phyloP scores from a whole-genome alignment of 2,797 vertebrate species.

The Pygocentrus nattereri region DNA sequence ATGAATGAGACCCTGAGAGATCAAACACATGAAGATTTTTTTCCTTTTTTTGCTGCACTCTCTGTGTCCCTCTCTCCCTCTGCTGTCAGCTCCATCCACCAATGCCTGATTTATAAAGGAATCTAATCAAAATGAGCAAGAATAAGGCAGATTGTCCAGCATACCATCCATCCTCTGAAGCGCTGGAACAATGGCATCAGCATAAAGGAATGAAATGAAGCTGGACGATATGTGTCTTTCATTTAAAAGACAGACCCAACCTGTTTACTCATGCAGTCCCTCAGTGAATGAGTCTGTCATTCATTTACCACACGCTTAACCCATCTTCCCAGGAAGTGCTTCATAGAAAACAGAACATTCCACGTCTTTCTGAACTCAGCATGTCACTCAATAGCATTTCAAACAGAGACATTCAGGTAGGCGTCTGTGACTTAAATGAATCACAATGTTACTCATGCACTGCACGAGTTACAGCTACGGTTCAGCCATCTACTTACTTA shows the following conservation, averaged over 20 bases:
- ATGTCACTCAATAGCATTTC: too few species aligned
- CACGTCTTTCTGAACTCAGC: too few species aligned
- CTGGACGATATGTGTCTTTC: not conserved
- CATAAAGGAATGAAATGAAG: slow-evolving; percentile 10
- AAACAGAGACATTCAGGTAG: too few species aligned
- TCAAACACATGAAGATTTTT: slow-evolving; percentile 28
- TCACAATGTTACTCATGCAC: too few species aligned
- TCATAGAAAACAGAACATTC: too few species aligned
- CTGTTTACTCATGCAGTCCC: not conserved
- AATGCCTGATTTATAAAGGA: slow-evolving; percentile 26
- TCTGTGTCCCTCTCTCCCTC: not conserved
- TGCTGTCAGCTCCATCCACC: not conserved
- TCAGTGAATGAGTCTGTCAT: slow-evolving; percentile 6
- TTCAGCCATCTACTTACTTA: too few species aligned
- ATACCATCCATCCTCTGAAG: not conserved
- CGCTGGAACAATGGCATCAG: not conserved
- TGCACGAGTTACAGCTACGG: too few species aligned
- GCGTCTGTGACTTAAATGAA: too few species aligned
- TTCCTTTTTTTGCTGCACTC: not conserved
- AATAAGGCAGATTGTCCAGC: slow-evolving; percentile 2
- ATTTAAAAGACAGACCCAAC: not conserved
- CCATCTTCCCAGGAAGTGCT: not conserved
- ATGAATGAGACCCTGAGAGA: slow-evolving; percentile 34
- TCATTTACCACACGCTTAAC: not conserved
- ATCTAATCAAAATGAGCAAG: slow-evolving; percentile 22